Evolutionary conservation across 2,888 invertebrate genomes (phyloP), one percentile per base, ranked within the genome.

Genomic region (Cataglyphis altisquamis): DNA sequence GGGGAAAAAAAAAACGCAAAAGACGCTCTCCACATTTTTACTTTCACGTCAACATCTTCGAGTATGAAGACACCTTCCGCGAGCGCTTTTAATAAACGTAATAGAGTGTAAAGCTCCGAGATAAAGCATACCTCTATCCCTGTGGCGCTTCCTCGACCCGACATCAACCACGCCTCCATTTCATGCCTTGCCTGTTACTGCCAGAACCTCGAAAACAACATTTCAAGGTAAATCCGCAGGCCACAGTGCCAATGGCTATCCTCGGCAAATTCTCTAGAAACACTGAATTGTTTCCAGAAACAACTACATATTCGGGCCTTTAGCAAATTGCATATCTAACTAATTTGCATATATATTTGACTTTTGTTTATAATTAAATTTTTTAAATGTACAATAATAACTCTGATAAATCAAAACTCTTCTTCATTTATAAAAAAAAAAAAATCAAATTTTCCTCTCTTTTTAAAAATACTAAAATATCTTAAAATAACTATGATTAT

Each of bases 21-120:
- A 80, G 63, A 39, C 21, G 75, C 73, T 75, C 81, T 82, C 84
- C 82, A 82, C 83, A 88, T 90, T 89, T 90, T 90, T 86, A 85
- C 84, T 86, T 81, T 21, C 45, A 36, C 83, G 70, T 67, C 75
- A 75, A 60, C 57, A 68, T 25, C 82, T 85, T 78, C 82, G 70
- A 72, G 72, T 81, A 72, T 60, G 85, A 86, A 84, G 63, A 77
- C 72, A 81, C 83, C 78, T 81, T 84, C 77, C 83, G 21, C 70
- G 12, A 74, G 45, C 81, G 88, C 87, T 88, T 90, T 88, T 90
- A 89, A 88, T 88, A 89, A 90, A 91, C 88, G 91, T 91, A 91
- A 92, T 90, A 91, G 88, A 88, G 91, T 88, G 87, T 89, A 90
- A 89, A 91, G 87, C 87, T 83, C 70, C 77, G 86, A 91, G 90